A percentile compares a stretch with the other conserved stretches of the same genome.
Evolutionary conservation across 2,888 invertebrate genomes (phyloP).

Genomic region (Phalera bucephala): DNA sequence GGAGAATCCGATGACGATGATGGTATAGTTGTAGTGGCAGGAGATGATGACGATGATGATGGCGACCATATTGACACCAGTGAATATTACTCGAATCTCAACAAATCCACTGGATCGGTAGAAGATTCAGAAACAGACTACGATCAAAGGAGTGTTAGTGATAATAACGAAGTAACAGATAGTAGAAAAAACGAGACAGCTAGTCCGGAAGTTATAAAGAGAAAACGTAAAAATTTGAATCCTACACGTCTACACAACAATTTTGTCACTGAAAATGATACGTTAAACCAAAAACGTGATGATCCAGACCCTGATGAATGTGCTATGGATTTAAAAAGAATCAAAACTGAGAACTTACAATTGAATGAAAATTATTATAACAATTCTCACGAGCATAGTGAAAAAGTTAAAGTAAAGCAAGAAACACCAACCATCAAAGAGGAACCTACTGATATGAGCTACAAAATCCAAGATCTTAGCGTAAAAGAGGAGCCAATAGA

Average conservation of each 20-base stretch:
- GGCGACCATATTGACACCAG: slow-evolving; percentile 79
- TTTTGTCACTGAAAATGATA: slow-evolving; percentile 40
- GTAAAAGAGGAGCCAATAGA: slow-evolving; percentile 66
- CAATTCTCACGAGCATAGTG: slow-evolving; percentile 27
- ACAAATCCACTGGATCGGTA: slow-evolving; percentile 65
- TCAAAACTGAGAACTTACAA: slow-evolving; percentile 57
- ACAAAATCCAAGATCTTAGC: slow-evolving; percentile 57
- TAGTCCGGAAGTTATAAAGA: slow-evolving; percentile 85
- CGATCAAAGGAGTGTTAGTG: slow-evolving; percentile 71
- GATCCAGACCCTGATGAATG: slow-evolving; percentile 51
- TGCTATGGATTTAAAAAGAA: slow-evolving; percentile 62
- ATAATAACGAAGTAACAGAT: slow-evolving; percentile 62
- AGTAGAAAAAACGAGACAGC: slow-evolving; percentile 74
- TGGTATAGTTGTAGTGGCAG: slow-evolving; percentile 90
- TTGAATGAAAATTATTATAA: slow-evolving; percentile 24
- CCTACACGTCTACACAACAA: slow-evolving; percentile 89
- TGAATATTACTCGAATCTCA: slow-evolving; percentile 68
- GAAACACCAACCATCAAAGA: slow-evolving; percentile 49
- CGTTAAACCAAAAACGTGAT: slow-evolving; percentile 39
- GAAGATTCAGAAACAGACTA: slow-evolving; percentile 73
- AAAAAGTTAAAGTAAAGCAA: slow-evolving; percentile 56
- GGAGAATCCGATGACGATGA: slow-evolving; percentile 88
- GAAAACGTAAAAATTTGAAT: slow-evolving; percentile 95
- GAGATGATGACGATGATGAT: slow-evolving; percentile 89
- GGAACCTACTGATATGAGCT: slow-evolving; percentile 52